Evolutionary conservation across 1,140 invertebrate genomes (phyloP), one percentile per base, ranked within the genome.

Genomic region (Octopus bimaculoides): DNA sequence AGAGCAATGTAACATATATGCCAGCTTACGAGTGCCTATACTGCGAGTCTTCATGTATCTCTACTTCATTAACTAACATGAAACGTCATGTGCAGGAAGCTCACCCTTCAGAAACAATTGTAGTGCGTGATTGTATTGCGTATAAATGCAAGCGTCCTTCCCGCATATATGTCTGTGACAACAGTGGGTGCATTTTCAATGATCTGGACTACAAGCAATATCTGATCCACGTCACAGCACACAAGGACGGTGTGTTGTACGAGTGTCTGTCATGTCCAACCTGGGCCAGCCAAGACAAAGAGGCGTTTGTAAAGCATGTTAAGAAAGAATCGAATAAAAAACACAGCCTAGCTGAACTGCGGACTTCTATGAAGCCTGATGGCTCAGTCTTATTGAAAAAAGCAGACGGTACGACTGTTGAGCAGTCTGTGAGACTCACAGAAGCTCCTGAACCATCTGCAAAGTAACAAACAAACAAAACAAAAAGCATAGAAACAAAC

Each of bases 11-110:
- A 14, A 75, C 74, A 26, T 75, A 75, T 17, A 75, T 75, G 74
- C 74, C 74, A 52, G 74, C 74, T 41, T 75, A 75, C 17, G 74
- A 75, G 52, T 75, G 74, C 20, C 17, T 75, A 52, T 75, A 75
- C 17, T 75, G 74, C 52, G 74, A 75, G 52, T 17, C 26, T 12
- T 52, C 26, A 0, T 75, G 74, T 52, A 75, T 75, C 20, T 75
- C 74, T 14, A 75, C 74, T 6, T 75, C 74, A 7, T 14, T 75
- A 7, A 52, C 52, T 14, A 53, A 53, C 52, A 75, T 75, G 74
- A 75, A 75, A 41, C 5, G 41, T 7, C 74, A 75, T 17, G 52
- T 75, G 9, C 74, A 52, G 41, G 74, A 75, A 6, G 52, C 41
- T 17, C 74, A 75, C 41, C 26, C 26, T 6, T 5, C 14, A 8